Percentiles rank a stretch among this genome's conserved stretches.
Conservation (phyloP, 2,888 invertebrate species). For the Drosophila anomalata region DNA sequence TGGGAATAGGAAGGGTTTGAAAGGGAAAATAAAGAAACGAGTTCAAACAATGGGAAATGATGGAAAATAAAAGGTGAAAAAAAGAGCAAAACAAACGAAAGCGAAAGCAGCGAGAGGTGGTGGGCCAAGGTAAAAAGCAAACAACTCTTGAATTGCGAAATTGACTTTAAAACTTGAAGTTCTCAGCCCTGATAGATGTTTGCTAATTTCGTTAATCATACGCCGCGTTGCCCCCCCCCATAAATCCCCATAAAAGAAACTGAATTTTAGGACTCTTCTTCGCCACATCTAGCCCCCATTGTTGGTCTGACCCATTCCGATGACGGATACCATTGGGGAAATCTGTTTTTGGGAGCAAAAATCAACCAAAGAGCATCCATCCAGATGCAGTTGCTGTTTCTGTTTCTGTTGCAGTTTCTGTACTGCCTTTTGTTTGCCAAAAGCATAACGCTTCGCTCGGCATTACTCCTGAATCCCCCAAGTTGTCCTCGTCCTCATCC, state of each 20-base stretch:
- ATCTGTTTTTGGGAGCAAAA: not conserved
- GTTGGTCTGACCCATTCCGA: constrained; percentile 47
- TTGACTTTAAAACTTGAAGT: constrained; percentile 32
- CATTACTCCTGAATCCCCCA: not conserved
- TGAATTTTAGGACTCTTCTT: not conserved
- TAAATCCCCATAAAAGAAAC: constrained; percentile 23
- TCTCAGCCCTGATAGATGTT: constrained; percentile 48
- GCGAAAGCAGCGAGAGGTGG: not conserved
- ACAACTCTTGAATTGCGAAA: constrained; percentile 35
- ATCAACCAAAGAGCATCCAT: not conserved
- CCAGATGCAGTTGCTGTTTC: constrained; percentile 6
- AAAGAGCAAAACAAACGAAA: too few species aligned
- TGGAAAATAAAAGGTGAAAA: not conserved
- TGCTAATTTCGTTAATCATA: constrained; percentile 67
- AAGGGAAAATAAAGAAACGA: not conserved
- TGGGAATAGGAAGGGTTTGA: constrained; percentile 7
- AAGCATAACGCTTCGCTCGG: not conserved
- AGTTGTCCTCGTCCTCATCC: not conserved
- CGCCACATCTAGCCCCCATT: constrained; percentile 26
- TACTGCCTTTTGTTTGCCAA: not conserved
- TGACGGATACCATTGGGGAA: constrained; percentile 38
- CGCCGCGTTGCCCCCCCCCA: constrained; percentile 55
- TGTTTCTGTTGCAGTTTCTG: not conserved
- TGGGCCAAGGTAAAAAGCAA: constrained; percentile 18
- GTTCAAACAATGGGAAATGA: constrained; percentile 16